Conservation (phyloP, 2,113 vertebrate species). For the Anarrhichthys ocellatus region DNA sequence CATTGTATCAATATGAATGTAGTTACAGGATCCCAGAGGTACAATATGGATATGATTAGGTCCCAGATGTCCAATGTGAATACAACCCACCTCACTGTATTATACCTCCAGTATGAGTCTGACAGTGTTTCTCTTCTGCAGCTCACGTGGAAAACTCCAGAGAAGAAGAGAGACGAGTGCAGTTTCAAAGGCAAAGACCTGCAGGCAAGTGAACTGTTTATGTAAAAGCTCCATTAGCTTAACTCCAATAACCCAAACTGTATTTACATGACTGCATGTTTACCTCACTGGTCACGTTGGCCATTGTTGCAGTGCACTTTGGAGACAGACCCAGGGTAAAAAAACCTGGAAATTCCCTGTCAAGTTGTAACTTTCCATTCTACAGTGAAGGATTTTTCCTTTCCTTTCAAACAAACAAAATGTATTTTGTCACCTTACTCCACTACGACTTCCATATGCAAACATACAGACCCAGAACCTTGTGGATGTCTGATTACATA, state of each 20-base stretch:
- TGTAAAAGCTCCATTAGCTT: slow-evolving; percentile 32
- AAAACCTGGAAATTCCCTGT: slow-evolving; percentile 53
- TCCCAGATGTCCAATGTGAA: slow-evolving; percentile 24
- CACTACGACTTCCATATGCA: background rate
- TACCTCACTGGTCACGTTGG: slow-evolving; percentile 5
- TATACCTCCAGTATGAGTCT: slow-evolving; percentile 13
- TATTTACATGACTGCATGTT: slow-evolving; percentile 27
- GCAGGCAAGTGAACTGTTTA: slow-evolving; percentile 84
- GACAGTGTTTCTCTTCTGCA: slow-evolving; percentile 66
- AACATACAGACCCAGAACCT: background rate
- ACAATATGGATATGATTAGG: slow-evolving; percentile 16
- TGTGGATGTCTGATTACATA: background rate
- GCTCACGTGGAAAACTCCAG: slow-evolving; percentile 91
- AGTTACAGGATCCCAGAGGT: slow-evolving; percentile 33
- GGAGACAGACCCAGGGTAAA: slow-evolving; percentile 28
- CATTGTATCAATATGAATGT: slow-evolving; percentile 35
- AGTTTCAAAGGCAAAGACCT: slow-evolving; percentile 96
- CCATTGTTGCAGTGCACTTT: slow-evolving; percentile 20
- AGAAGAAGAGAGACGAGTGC: slow-evolving; percentile 91
- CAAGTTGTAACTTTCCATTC: slow-evolving; percentile 51
- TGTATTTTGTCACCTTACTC: slow-evolving; percentile 3
- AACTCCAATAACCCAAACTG: slow-evolving; percentile 26
- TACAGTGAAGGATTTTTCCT: slow-evolving; percentile 46
- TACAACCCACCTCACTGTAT: slow-evolving; percentile 12
- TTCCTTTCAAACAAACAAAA: slow-evolving; percentile 20